These are phyloP conservation scores for Spilogale gracilis DNA, from an alignment of 2,113 vertebrate species.

Conservation along the genomic window DNA sequence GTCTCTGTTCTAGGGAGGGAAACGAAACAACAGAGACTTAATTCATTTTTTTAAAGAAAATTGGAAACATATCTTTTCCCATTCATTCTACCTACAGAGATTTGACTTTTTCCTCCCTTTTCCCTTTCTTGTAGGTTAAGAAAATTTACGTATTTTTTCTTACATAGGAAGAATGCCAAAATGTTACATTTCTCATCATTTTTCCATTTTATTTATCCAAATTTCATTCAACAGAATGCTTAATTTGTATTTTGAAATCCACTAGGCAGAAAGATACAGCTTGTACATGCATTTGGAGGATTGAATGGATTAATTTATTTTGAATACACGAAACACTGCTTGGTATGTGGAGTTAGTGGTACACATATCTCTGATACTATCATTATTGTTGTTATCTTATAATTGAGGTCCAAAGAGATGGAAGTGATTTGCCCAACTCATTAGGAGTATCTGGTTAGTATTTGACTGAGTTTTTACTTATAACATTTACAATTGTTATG, in stretches of 20 bases:
- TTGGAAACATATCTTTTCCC: neutral
- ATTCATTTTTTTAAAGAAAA: neutral
- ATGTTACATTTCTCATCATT: neutral
- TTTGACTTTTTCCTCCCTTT: neutral
- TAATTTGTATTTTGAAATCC: neutral
- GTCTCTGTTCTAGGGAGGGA: too few species aligned
- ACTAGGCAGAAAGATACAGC: neutral
- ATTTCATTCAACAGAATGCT: neutral
- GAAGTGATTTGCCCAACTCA: neutral
- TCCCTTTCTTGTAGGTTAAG: neutral
- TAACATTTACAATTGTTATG: neutral
- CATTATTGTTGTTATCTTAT: neutral
- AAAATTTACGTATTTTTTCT: neutral
- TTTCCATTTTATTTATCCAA: neutral
- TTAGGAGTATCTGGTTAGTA: neutral
- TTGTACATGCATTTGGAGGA: neutral
- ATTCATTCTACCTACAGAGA: neutral
- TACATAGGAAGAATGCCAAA: neutral
- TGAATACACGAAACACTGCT: neutral
- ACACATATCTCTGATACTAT: neutral
- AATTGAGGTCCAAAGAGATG: neutral
- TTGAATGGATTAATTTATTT: constrained; percentile 40
- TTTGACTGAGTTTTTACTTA: neutral
- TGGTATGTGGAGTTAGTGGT: neutral
- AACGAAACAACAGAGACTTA: neutral